A percentile compares a stretch with the other conserved stretches of the same genome.
These are phyloP conservation scores for Ptychodera flava DNA, from an alignment of 35 echinoderm and acorn worm genomes.

Conservation along the genomic window DNA sequence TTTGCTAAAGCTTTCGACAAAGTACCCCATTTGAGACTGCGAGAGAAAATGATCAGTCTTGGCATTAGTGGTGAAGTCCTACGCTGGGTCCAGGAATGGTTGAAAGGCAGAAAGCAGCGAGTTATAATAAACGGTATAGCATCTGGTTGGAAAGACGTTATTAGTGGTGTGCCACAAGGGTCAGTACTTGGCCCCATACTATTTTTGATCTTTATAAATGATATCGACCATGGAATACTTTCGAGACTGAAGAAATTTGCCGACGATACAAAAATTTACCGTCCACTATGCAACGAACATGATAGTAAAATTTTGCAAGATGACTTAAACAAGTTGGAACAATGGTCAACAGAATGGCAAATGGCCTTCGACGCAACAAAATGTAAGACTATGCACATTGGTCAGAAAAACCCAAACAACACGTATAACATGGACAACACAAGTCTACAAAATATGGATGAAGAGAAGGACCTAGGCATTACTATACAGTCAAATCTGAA, in stretches of 20 bases:
- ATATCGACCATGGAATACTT: constrained; percentile 6
- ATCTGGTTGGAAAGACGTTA: neutral
- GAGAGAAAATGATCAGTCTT: constrained; percentile 22
- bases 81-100: constrained; percentile 34
- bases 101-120: no score
- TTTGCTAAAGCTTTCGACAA: constrained; percentile 58
- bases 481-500: neutral
- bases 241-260: neutral
- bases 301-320: neutral
- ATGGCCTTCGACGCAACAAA: neutral
- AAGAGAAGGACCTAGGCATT: neutral
- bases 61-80: constrained; percentile 30
- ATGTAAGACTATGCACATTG: neutral
- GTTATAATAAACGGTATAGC: neutral
- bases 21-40: constrained; percentile 26
- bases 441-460: neutral
- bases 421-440: neutral
- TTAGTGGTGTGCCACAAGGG: constrained; percentile 18
- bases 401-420: neutral
- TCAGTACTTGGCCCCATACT: constrained; percentile 15
- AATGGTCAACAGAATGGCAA: constrained; percentile 13
- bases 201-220: constrained; percentile 27
- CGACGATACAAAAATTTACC: constrained; percentile 19
- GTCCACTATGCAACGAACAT: neutral
- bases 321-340: neutral